Base-by-base conservation (phyloP, 1,140 invertebrate species). In the Magallana angulata region DNA sequence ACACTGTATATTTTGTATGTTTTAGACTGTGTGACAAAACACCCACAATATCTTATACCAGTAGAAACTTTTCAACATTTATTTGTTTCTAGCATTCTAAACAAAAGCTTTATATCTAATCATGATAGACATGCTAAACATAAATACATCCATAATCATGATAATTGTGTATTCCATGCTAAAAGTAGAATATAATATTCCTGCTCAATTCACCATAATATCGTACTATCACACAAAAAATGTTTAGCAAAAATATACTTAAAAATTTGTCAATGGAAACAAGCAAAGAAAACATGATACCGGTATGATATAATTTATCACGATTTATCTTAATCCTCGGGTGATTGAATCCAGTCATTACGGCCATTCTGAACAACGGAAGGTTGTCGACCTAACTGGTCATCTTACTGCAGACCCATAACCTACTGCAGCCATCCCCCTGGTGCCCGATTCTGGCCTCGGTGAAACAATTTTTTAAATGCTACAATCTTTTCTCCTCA, bases 241-340 rank as follows among this genome's bases (percentile, higher is more conserved):
- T 11, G 58, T 60, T 59, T 36, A 60, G 12, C 56, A 36, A 84
- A 84, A 59, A 60, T 59, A 59, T 84, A 60, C 36, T 57, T 48
- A 8, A 48, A 18, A 56, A 71, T 68, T 85, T 57, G 60, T 16
- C 68, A 62, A 68, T 14, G 7, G 57, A 68, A 62, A 57, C 8
- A 68, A 36, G 36, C 48, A 30, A 71, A 9, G 36, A 24, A 30
- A 71, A 71, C 18, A 30, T 18, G 24, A 82, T 84, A 62, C 18
- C 18, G 30, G 83, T 18, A 84, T 64, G 60, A 64, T 64, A 64
- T 71, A 71, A 71, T 30, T 80, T 80, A 57, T 36, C 11, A 68
- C 60, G 48, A 48, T 24, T 57, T 48, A 59, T 80, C 56, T 64
- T 8, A 24, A 57, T 14, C 56, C 30, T 62, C 24, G 24, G 18